A percentile compares a stretch with the other conserved stretches of the same genome.
These are phyloP conservation scores for Tenebrio molitor DNA, from an alignment of 1,140 invertebrate genomes.

Conservation along the genomic window DNA sequence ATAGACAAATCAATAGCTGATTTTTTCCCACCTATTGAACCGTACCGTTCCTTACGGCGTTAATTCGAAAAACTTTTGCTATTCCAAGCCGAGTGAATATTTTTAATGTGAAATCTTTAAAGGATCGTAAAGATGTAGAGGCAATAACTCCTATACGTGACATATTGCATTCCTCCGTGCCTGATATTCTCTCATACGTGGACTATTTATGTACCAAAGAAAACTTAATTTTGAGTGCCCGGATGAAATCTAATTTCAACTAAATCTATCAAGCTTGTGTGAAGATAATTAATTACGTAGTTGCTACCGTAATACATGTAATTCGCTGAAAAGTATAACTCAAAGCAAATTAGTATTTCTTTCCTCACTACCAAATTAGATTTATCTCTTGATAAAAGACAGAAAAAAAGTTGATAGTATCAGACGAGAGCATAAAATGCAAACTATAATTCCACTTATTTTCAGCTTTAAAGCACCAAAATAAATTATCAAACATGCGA, in stretches of 20 bases:
- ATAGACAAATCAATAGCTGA: too few species aligned
- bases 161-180: not conserved
- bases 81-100: too few species aligned
- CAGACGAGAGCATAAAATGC: conserved; percentile 19
- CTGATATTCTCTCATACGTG: not conserved
- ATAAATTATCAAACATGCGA: conserved; percentile 5
- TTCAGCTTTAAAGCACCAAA: conserved; percentile 4
- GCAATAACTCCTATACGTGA: not conserved
- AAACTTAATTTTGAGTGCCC: too few species aligned
- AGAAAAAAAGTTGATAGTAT: conserved; percentile 21
- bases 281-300: too few species aligned
- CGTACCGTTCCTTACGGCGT: too few species aligned
- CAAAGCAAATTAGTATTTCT: conserved; percentile 3
- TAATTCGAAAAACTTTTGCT: too few species aligned
- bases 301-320: too few species aligned
- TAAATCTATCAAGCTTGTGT: too few species aligned
- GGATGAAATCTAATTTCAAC: too few species aligned
- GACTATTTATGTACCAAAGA: not conserved
- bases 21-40: too few species aligned
- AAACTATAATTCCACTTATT: conserved; percentile 30
- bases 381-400: conserved; percentile 12
- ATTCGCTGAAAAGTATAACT: conserved; percentile 2
- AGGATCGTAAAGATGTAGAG: not conserved
- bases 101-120: not conserved
- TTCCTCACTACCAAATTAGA: conserved; percentile 9